Evolutionary conservation across 92 coral and sea anemone genomes (phyloP).

Genomic region (Pocillopora grandis): DNA sequence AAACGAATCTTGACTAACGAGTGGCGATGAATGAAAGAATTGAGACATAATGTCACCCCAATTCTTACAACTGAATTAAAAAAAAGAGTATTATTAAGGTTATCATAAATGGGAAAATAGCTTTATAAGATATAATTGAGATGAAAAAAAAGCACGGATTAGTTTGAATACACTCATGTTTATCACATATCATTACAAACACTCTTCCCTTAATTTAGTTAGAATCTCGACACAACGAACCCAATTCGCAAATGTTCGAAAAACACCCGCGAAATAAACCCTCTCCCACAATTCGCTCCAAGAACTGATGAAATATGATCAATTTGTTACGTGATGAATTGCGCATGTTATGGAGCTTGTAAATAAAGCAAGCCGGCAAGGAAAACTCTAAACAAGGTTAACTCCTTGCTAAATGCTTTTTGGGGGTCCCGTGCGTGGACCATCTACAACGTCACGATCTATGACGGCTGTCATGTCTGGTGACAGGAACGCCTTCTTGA

Average conservation of each 20-base stretch:
- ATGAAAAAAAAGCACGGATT: not conserved
- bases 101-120: too few relatives aligned
- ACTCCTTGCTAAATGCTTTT: constrained; percentile 50
- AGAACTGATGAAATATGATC: not conserved
- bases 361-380: not conserved
- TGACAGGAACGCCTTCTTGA: constrained; percentile 60
- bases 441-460: constrained; percentile 65
- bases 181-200: not conserved
- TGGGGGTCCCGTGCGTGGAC: constrained; percentile 20
- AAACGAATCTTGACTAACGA: not conserved
- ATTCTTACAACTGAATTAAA: too few relatives aligned
- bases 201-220: not conserved
- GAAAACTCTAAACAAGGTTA: not conserved
- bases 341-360: not conserved
- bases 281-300: not conserved
- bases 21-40: not conserved
- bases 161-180: not conserved
- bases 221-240: not conserved
- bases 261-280: not conserved
- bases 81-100: too few relatives aligned
- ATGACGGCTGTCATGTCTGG: constrained; percentile 88
- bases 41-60: too few relatives aligned
- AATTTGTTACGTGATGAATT: not conserved
- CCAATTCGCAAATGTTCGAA: not conserved
- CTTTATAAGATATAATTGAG: not conserved